Percentiles rank a stretch among this genome's conserved stretches.
Evolutionary conservation across 2,113 vertebrate genomes (phyloP).

Genomic region (Aspiorhynchus laticeps): DNA sequence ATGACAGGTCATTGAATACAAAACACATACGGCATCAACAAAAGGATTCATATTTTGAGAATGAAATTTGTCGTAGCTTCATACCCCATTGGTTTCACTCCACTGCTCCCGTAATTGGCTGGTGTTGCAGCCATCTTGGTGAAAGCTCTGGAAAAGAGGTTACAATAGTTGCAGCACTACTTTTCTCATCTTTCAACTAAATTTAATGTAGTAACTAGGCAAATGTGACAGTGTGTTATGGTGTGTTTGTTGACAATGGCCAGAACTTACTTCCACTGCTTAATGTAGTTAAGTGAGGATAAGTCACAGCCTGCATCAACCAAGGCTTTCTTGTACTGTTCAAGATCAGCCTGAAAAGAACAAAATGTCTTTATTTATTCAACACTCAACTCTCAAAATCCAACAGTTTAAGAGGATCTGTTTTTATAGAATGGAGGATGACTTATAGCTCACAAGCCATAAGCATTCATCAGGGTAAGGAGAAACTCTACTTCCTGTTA

Average conservation of each 20-base stretch:
- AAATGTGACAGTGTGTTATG: slow-evolving; percentile 26
- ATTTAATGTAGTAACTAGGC: slow-evolving; percentile 29
- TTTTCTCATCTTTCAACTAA: slow-evolving; percentile 17
- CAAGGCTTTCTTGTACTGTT: slow-evolving; percentile 94
- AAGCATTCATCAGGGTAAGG: slow-evolving; percentile 8
- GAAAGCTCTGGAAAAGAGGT: slow-evolving; percentile 82
- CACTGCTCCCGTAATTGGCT: slow-evolving; percentile 87
- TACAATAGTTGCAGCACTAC: slow-evolving; percentile 24
- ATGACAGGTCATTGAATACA: not conserved
- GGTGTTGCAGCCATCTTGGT: slow-evolving; percentile 94
- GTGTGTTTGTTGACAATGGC: slow-evolving; percentile 37
- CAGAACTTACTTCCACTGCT: slow-evolving; percentile 95
- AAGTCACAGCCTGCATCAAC: slow-evolving; percentile 90
- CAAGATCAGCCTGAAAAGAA: slow-evolving; percentile 86
- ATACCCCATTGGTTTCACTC: slow-evolving; percentile 93
- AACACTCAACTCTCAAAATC: slow-evolving; percentile 2
- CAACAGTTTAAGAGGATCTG: not conserved
- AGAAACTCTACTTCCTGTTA: not conserved
- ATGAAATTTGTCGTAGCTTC: slow-evolving; percentile 44
- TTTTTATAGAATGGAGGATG: slow-evolving; percentile 27
- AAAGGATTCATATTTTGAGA: slow-evolving; percentile 33
- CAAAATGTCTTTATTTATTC: slow-evolving; percentile 38
- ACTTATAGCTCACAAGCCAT: slow-evolving; percentile 9
- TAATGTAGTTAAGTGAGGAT: slow-evolving; percentile 92
- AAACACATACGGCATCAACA: slow-evolving; percentile 6